Conservation (phyloP, 2,113 vertebrate species). For the Willisornis vidua region DNA sequence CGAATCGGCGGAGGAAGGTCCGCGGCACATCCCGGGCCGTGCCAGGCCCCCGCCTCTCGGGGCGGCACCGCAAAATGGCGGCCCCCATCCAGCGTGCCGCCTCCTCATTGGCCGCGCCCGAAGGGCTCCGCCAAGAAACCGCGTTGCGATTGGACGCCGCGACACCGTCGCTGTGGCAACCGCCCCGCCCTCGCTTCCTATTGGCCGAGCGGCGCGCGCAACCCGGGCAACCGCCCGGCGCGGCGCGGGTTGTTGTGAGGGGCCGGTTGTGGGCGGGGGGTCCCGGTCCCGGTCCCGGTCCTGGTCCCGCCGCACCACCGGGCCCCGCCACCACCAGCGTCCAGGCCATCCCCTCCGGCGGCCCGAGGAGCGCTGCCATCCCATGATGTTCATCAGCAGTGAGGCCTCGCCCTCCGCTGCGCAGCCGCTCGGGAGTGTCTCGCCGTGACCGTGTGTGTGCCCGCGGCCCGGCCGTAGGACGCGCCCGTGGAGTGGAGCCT, state of each 20-base stretch:
- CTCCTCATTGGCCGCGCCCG: background rate
- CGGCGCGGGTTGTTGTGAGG: background rate
- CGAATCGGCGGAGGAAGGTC: rapidly evolving
- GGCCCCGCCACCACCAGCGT: background rate
- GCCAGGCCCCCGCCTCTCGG: background rate
- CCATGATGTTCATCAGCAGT: background rate
- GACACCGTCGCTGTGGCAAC: background rate
- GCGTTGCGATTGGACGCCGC: background rate
- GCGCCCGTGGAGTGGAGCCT: background rate
- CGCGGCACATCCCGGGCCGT: background rate
- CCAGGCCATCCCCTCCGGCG: background rate
- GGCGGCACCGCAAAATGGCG: conserved; percentile 7
- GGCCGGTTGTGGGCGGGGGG: background rate
- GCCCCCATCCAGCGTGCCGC: background rate
- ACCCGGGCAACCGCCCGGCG: conserved; percentile 10
- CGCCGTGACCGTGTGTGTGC: background rate
- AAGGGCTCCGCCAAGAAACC: background rate
- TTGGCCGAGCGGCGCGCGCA: background rate
- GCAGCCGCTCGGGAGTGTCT: background rate
- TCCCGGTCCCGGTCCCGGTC: background rate
- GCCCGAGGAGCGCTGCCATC: background rate
- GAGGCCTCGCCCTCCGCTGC: background rate
- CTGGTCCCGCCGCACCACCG: background rate
- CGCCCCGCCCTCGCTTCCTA: background rate
- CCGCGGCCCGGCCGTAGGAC: background rate